These are phyloP conservation scores for Forbesichthys papilliferus DNA, from an alignment of 2,113 vertebrate species.

Conservation along the genomic window DNA sequence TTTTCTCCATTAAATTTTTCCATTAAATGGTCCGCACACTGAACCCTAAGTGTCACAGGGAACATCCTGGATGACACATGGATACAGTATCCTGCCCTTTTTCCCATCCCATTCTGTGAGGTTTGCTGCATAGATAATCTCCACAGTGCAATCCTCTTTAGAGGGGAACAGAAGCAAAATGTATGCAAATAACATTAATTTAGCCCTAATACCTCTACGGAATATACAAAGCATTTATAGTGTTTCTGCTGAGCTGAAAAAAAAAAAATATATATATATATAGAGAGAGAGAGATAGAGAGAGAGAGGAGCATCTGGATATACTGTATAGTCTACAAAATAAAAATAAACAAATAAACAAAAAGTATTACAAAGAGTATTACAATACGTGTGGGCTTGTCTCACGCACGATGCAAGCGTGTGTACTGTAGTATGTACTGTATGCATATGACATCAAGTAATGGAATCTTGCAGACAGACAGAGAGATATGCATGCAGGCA, in stretches of 20 bases:
- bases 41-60: background rate
- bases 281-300: no score
- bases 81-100: background rate
- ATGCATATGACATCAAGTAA: background rate
- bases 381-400: no score
- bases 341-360: background rate
- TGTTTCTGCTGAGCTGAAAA: background rate
- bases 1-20: no score
- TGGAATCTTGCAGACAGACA: background rate
- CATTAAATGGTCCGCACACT: background rate
- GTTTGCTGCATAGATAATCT: slow-evolving; percentile 52
- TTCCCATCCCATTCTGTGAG: slow-evolving; percentile 4
- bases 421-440: background rate
- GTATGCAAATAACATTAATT: slow-evolving; percentile 32
- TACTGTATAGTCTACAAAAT: background rate
- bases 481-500: background rate
- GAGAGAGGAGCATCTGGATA: no score
- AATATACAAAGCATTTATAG: slow-evolving; percentile 9
- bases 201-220: slow-evolving; percentile 19
- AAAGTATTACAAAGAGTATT: background rate
- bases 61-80: slow-evolving; percentile 2
- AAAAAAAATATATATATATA: no score
- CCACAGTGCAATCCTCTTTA: slow-evolving; percentile 48
- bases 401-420: background rate
- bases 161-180: slow-evolving; percentile 31